Conservation (phyloP, 2,888 invertebrate genomes). For the Pherbina coryleti region DNA sequence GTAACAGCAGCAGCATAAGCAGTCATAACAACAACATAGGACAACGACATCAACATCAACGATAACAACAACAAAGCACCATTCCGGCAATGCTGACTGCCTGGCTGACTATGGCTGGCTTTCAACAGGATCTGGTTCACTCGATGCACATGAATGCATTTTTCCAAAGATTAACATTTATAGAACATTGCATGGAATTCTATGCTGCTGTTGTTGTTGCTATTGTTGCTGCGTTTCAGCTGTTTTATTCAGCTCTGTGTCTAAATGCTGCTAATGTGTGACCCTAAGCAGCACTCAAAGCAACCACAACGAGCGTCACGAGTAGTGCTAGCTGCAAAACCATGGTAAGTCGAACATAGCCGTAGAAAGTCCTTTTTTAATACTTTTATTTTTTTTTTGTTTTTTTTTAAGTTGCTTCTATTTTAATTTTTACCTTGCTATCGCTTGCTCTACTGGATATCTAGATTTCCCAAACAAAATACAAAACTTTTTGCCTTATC, state of each 20-base stretch:
- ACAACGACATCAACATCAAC: not conserved
- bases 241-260: not conserved
- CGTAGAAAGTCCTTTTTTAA: no score
- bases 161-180: constrained; percentile 61
- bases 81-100: no score
- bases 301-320: not conserved
- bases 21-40: not conserved
- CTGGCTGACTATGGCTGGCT: constrained; percentile 24
- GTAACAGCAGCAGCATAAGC: not conserved
- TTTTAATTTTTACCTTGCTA: no score
- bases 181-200: constrained; percentile 33
- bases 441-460: no score
- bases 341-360: no score
- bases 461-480: no score
- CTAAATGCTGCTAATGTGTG: constrained; percentile 12
- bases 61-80: no score
- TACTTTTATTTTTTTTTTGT: no score
- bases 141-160: constrained; percentile 61
- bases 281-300: not conserved
- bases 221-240: constrained; percentile 4
- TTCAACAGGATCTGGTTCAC: constrained; percentile 53
- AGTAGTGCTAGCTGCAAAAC: no score
- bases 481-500: no score
- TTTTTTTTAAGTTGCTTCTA: no score
- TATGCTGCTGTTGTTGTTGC: not conserved